Evolutionary conservation across 2,113 vertebrate genomes (phyloP), one percentile per base, ranked within the genome.

Genomic region (Rutilus rutilus): DNA sequence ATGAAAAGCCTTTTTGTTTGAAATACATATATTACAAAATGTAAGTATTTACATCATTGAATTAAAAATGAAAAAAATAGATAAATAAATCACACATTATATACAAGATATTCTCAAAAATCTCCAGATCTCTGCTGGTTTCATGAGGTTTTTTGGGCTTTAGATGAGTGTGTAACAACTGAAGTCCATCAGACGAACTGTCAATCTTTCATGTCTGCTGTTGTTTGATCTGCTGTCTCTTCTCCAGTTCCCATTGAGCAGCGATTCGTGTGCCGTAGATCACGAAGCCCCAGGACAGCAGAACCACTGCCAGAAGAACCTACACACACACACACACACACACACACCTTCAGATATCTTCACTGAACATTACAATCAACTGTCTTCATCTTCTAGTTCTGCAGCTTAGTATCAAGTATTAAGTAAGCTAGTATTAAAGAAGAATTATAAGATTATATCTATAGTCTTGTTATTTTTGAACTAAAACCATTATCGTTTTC

Each of bases 221-320:
- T 19, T 69, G 65, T 5, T 39, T 36, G 10, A 33, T 78, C 76
- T 10, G 54, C 5, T 9, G 7, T 36, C 85, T 91, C 52, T 89
- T 83, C 78, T 95, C 91, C 91, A 96, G 90, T 79, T 94, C 88
- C 94, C 93, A 93, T 14, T 88, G 84, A 6, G 94, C 92, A 15
- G 94, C 90, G 1, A 93, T 54, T 80, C 92, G 92, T 89, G 93
- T 90, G 77, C 90, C 91, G 73, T 95, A 95, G 90, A 96, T 94
- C 73, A 96, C 95, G 9, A 92, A 96, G 0, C 92, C 93, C 95
- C 95, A 96, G 36, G 95, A 95, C 84, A 96, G 54, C 9, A 95
- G 75, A 57, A 95, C 94, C 1, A 96, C 21, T 0, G 59, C 79
- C 83, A 94, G 15, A 7, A 95, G 59, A 12, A 95, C 83, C 95